Percentiles rank a stretch among this genome's conserved stretches.
These are phyloP conservation scores for Biston stratarius DNA, from an alignment of 2,888 invertebrate species.

Conservation along the genomic window DNA sequence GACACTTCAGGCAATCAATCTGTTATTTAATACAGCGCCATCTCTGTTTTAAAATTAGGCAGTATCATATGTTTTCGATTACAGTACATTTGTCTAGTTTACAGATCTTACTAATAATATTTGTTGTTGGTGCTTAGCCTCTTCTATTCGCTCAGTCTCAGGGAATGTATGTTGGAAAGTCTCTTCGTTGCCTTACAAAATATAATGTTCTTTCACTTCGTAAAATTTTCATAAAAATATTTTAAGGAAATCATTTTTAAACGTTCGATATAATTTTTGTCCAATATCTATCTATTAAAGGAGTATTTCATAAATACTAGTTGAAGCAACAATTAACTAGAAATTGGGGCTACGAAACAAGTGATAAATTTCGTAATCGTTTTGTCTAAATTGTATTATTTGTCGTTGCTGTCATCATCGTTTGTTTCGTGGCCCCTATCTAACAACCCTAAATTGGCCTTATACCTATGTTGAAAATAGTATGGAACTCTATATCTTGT, in stretches of 20 bases:
- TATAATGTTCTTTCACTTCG: constrained; percentile 72
- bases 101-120: constrained; percentile 67
- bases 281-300: constrained; percentile 54
- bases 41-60: constrained; percentile 39
- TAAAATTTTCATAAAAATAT: constrained; percentile 80
- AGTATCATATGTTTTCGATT: constrained; percentile 45
- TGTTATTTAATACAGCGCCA: constrained; percentile 15
- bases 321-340: constrained; percentile 67
- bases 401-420: background rate
- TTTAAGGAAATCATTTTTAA: constrained; percentile 72
- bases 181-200: constrained; percentile 85
- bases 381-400: background rate
- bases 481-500: constrained; percentile 50
- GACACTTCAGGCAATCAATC: constrained; percentile 39
- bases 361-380: background rate
- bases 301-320: constrained; percentile 70
- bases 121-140: constrained; percentile 76
- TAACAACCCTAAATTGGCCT: constrained; percentile 53
- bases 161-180: constrained; percentile 85
- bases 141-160: constrained; percentile 80
- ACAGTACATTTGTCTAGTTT: constrained; percentile 43
- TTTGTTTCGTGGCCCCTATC: constrained; percentile 10
- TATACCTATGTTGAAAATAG: constrained; percentile 60
- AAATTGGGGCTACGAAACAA: constrained; percentile 13
- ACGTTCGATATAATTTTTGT: constrained; percentile 52